phyloP scores from a whole-genome alignment of 2,113 vertebrate species.

The Thomomys bottae region DNA sequence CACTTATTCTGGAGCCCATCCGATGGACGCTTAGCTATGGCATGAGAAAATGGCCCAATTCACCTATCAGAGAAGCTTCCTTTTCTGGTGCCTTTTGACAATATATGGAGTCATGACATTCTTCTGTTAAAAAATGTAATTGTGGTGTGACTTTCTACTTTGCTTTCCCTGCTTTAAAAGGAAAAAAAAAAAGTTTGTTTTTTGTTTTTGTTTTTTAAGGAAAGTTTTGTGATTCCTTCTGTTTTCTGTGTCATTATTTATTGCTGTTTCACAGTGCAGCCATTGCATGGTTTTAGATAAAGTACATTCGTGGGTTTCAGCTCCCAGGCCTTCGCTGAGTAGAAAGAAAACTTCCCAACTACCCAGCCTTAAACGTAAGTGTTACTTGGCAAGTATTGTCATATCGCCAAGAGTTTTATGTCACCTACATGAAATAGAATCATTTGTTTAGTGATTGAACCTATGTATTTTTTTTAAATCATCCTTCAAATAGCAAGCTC shows the following conservation, averaged over 20 bases:
- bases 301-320: slow-evolving; percentile 48
- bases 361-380: slow-evolving; percentile 41
- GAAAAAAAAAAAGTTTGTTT: slow-evolving; percentile 45
- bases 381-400: neutral
- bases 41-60: slow-evolving; percentile 62
- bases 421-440: neutral
- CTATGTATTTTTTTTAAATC: neutral
- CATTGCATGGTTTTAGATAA: slow-evolving; percentile 66
- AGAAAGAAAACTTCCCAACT: neutral
- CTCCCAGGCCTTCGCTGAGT: slow-evolving; percentile 47
- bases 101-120: slow-evolving; percentile 64
- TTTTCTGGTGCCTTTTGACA: slow-evolving; percentile 82
- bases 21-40: neutral
- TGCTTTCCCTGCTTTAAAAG: slow-evolving; percentile 49
- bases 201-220: slow-evolving; percentile 16
- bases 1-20: slow-evolving; percentile 38
- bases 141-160: slow-evolving; percentile 73
- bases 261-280: slow-evolving; percentile 73
- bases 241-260: slow-evolving; percentile 67
- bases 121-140: slow-evolving; percentile 79
- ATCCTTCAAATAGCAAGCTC: neutral
- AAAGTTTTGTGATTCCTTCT: slow-evolving; percentile 57
- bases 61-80: slow-evolving; percentile 70
- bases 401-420: slow-evolving; percentile 36
- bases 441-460: slow-evolving; percentile 54